Evolutionary conservation across 2,113 vertebrate species (phyloP), one percentile per base, ranked within the genome.

Genomic region (Corapipo altera): DNA sequence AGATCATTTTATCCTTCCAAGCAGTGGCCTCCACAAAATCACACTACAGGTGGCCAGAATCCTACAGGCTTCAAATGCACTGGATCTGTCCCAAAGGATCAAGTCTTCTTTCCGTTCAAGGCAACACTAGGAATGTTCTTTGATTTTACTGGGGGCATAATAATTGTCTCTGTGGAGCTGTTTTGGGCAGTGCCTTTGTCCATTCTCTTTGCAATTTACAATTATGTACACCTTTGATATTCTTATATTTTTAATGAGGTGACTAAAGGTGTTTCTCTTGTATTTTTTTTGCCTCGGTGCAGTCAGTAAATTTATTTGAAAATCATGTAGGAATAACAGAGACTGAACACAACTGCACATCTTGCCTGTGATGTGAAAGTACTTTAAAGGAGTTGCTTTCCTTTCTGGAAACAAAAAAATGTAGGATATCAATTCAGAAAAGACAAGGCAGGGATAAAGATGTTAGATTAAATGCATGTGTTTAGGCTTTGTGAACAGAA

Each of bases 401-500:
- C 51, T 88, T 85, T 43, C 26, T 33, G 49, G 28, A 30, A 87
- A 39, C 3, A 54, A 51, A 33, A 62, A 91, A 67, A 59, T 3
- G 26, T 19, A 57, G 5, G 66, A 49, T 33, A 30, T 71, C 27
- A 64, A 26, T 88, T 61, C 5, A 48, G 69, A 48, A 89, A 76
- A 89, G 55, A 62, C 20, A 64, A 88, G 52, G 26, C 28, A 72
- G 48, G 32, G 33, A 57, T 77, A 66, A 88, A 95, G 78, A 52
- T 46, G 30, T 58, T 37, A 66, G 67, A 93, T 62, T 66, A 88
- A 83, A 82, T n/a, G 70, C 62, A 73, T 88, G 77, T 66, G 66
- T 72, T 93, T 66, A 75, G 79, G 67, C 73, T 87, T 76, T 76
- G 35, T 70, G 74, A 91, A 82, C 91, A 95, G 87, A 93, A 76